Base-by-base conservation (phyloP, 2,797 vertebrate species). In the Monodelphis domestica region DNA sequence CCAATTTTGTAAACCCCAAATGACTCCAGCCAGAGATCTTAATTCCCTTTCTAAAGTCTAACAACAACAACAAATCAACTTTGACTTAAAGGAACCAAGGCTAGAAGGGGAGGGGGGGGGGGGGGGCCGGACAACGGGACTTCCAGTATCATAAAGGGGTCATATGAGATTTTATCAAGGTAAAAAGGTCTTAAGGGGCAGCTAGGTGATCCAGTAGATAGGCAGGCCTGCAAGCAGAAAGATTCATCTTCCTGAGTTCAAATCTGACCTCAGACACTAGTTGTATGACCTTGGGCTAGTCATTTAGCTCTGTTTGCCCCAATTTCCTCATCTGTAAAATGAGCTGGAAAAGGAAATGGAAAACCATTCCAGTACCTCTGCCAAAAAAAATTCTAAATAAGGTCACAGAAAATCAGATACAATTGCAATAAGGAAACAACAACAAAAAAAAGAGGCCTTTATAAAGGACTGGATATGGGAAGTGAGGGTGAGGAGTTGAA, bases 401-500 rank as follows among this genome's bases (percentile, higher is more conserved):
- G 14, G 59, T 70, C 33, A n/a, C 17, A 11, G 33, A 59, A 57
- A 59, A 57, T 59, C 56, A 59, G 59, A 63, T 7, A n/a, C 15
- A 14, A 2, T 14, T 15, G 14, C 63, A n/a, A 63, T 6, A n/a
- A n/a, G n/a, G n/a, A n/a, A n/a, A n/a, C n/a, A n/a, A n/a, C n/a
- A n/a, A n/a, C n/a, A n/a, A n/a, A n/a, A n/a, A n/a, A n/a, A n/a
- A n/a, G n/a, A n/a, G n/a, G n/a, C n/a, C n/a, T n/a, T n/a, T n/a
- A n/a, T n/a, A 30, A 50, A 93, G 15, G 29, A 59, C 10, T 10
- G 52, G 28, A 53, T 12, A 4, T 12, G 45, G n/a, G 38, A 28
- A 21, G 10, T 28, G 29, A 0, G 59, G 33, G 14, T 6, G 12
- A 11, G 21, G 0, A 30, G 53, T 0, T 53, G n/a, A n/a, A 50